Evolutionary conservation across 1,140 invertebrate species (phyloP).

Genomic region (Heliconius nattereri): DNA sequence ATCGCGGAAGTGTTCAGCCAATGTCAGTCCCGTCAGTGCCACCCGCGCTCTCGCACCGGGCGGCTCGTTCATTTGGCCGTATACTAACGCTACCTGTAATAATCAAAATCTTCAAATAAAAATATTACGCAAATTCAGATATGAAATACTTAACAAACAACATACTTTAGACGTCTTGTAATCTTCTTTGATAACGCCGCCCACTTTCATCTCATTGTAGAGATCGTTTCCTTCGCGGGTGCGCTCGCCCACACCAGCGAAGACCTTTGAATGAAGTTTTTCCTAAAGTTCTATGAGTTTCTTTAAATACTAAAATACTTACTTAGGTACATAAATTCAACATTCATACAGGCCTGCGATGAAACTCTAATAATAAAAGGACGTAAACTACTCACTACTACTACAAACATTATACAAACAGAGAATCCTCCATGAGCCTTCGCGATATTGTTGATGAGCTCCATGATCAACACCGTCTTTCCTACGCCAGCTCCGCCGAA

Average conservation of each 20-base stretch:
- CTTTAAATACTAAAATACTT: no score
- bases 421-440: slow-evolving; percentile 99
- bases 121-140: no score
- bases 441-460: slow-evolving; percentile 99
- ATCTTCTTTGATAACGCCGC: slow-evolving; percentile 96
- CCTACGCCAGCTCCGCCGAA: slow-evolving; percentile 99
- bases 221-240: slow-evolving; percentile 99
- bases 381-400: not conserved
- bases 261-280: slow-evolving; percentile 83
- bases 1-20: slow-evolving; percentile 93
- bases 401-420: slow-evolving; percentile 73
- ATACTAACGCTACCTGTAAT: slow-evolving; percentile 88
- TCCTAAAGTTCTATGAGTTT: no score
- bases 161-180: slow-evolving; percentile 88
- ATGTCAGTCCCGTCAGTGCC: slow-evolving; percentile 93
- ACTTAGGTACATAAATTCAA: no score
- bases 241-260: slow-evolving; percentile 98
- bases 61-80: slow-evolving; percentile 99
- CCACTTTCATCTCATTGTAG: slow-evolving; percentile 99
- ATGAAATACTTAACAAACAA: not conserved
- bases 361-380: no score
- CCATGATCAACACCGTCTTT: slow-evolving; percentile 99
- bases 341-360: no score
- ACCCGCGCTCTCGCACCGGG: slow-evolving; percentile 97
- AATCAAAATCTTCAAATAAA: no score